These are phyloP conservation scores for Pristiophorus japonicus DNA, from an alignment of 2,113 vertebrate species.

Conservation along the genomic window DNA sequence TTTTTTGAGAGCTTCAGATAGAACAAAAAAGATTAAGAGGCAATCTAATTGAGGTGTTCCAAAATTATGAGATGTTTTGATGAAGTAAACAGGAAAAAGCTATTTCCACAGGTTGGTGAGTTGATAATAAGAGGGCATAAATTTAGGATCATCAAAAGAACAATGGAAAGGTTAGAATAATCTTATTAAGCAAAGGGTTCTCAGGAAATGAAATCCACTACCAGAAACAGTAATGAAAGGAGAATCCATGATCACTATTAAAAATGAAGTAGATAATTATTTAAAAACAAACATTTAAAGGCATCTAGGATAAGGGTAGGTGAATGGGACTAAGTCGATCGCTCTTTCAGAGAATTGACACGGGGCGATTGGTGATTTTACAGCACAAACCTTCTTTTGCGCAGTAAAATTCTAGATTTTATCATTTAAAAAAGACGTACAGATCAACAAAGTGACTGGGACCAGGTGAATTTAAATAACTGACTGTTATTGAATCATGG, in stretches of 20 bases:
- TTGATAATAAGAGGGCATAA: not conserved
- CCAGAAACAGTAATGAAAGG: too few species aligned
- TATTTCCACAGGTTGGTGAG: not conserved
- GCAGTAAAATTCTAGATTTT: not conserved
- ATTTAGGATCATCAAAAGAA: not conserved
- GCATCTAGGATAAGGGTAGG: not conserved
- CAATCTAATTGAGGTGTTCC: not conserved
- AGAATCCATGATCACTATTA: too few species aligned
- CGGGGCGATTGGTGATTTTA: too few species aligned
- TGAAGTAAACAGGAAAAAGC: not conserved
- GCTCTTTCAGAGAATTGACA: too few species aligned
- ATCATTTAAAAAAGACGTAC: not conserved
- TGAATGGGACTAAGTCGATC: too few species aligned
- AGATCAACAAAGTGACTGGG: not conserved
- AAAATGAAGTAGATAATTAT: too few species aligned
- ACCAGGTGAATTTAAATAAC: not conserved
- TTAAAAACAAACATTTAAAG: too few species aligned
- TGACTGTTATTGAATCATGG: not conserved
- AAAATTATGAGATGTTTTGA: not conserved
- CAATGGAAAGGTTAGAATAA: not conserved
- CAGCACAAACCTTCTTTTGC: not conserved
- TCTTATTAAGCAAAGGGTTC: not conserved
- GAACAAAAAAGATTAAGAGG: not conserved
- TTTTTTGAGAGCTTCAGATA: not conserved
- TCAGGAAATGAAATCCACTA: too few species aligned